Evolutionary conservation across 2,888 invertebrate genomes (phyloP), one percentile per base, ranked within the genome.

Genomic region (Synergus gifuensis): DNA sequence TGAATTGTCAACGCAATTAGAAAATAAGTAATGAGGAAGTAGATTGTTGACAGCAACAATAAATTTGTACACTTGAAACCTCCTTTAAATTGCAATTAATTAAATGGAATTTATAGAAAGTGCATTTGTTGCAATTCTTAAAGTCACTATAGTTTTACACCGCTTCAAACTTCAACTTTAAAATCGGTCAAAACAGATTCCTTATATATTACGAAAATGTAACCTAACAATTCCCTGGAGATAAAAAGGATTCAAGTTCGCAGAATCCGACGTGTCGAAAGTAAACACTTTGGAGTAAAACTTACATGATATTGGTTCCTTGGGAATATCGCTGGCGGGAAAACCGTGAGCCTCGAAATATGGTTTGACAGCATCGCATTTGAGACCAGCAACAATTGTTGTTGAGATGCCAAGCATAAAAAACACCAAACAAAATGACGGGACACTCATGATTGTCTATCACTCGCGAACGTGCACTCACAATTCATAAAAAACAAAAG

Each of bases 301-400:
- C 93, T 93, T 87, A 93, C 94, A 93, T 89, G 93, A 93, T 78
- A 93, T 92, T 36, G 93, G 93, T 80, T 93, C 93, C 87, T 92
- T 93, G 14, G 93, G 93, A 87, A 94, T 93, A 73, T 93, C 93
- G 54, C 90, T 92, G 78, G 90, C 88, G 82, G 93, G 93, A 85
- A 93, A 93, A 79, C 94, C 93, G 80, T 93, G 92, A 18, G 91
- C 87, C 87, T 93, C 93, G 84, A 93, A 93, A 80, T 93, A 91
- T 78, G 93, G 91, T 83, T 90, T 90, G 81, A 94, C 93, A 78
- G 92, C 92, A 81, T 92, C 93, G 86, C 94, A 93, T 85, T 93
- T 93, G 78, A 91, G 88, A 79, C 88, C 88, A 69, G 89, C 90
- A 81, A 84, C 85, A 49, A 86, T 87, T 76, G 78, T 83, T 49